phyloP scores from a whole-genome alignment of 1,140 invertebrate species.

The Oppia nitens region DNA sequence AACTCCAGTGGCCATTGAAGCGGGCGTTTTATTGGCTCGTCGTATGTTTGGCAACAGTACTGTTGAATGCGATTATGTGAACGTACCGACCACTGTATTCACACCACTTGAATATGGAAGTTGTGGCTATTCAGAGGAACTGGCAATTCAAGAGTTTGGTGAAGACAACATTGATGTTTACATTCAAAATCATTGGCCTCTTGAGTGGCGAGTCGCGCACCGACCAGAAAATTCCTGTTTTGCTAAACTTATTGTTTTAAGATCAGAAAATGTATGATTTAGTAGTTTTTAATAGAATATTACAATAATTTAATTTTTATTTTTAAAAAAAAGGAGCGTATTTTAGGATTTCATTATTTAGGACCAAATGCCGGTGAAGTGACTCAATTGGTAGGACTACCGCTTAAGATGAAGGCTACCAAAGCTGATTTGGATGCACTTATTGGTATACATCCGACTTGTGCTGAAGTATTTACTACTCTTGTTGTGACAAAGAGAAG shows the following conservation, averaged over 20 bases:
- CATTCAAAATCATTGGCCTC: constrained; percentile 81
- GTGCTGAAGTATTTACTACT: constrained; percentile 61
- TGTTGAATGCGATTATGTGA: constrained; percentile 29
- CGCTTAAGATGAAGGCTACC: constrained; percentile 53
- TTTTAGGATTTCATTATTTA: constrained; percentile 85
- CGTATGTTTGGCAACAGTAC: constrained; percentile 26
- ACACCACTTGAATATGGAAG: constrained; percentile 89
- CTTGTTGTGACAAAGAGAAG: constrained; percentile 39
- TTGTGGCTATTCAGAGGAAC: constrained; percentile 82
- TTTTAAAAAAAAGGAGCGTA: constrained; percentile 39
- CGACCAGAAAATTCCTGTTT: constrained; percentile 41
- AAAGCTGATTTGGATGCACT: constrained; percentile 72
- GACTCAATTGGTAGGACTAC: constrained; percentile 69
- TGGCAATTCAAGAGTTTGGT: constrained; percentile 45
- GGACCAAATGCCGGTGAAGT: constrained; percentile 93
- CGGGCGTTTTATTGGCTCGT: constrained; percentile 61
- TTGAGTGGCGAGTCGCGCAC: constrained; percentile 77
- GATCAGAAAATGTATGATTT: constrained; percentile 35
- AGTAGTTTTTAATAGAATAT: constrained; percentile 18
- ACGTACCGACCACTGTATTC: constrained; percentile 91
- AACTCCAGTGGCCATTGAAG: constrained; percentile 91
- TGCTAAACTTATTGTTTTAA: constrained; percentile 38
- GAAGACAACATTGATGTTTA: constrained; percentile 49
- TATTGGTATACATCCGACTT: constrained; percentile 92
- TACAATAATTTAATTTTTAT: constrained; percentile 15